Evolutionary conservation across 1,140 invertebrate genomes (phyloP).

Genomic region (Myzus persicae): DNA sequence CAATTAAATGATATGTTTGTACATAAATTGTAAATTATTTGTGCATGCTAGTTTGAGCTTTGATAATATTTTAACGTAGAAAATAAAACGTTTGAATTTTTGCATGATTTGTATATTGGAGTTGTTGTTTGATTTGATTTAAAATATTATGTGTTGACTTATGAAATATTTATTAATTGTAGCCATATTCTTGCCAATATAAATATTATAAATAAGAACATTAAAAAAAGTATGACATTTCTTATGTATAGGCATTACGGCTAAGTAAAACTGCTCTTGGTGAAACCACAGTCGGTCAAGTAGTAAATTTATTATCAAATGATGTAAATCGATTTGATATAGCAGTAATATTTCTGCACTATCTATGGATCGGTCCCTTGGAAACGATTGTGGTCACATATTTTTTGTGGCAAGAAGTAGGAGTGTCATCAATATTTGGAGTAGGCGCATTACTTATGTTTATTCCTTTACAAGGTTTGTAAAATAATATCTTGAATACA

Average conservation of each 20-base stretch:
- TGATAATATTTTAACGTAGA: background rate
- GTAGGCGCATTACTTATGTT: slow-evolving; percentile 80
- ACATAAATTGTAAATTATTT: background rate
- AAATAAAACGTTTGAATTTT: background rate
- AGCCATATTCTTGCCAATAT: background rate
- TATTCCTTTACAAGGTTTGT: slow-evolving; percentile 80
- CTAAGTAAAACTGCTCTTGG: slow-evolving; percentile 75
- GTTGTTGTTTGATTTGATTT: background rate
- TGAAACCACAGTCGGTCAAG: slow-evolving; percentile 83
- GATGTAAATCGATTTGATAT: slow-evolving; percentile 81
- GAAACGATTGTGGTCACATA: slow-evolving; percentile 79
- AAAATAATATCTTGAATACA: background rate
- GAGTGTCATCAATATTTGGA: slow-evolving; percentile 78
- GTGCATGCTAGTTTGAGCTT: background rate
- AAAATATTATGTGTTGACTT: background rate
- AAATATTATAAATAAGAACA: background rate
- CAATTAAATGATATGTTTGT: background rate
- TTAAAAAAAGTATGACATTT: background rate
- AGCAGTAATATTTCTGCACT: slow-evolving; percentile 75
- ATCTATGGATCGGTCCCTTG: slow-evolving; percentile 82
- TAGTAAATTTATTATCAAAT: slow-evolving; percentile 92
- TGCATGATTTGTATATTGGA: background rate
- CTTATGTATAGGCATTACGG: slow-evolving; percentile 69
- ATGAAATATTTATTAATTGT: background rate
- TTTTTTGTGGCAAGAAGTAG: slow-evolving; percentile 80